Conservation (phyloP, 2,797 vertebrate species). For the Megalops cyprinoides region DNA sequence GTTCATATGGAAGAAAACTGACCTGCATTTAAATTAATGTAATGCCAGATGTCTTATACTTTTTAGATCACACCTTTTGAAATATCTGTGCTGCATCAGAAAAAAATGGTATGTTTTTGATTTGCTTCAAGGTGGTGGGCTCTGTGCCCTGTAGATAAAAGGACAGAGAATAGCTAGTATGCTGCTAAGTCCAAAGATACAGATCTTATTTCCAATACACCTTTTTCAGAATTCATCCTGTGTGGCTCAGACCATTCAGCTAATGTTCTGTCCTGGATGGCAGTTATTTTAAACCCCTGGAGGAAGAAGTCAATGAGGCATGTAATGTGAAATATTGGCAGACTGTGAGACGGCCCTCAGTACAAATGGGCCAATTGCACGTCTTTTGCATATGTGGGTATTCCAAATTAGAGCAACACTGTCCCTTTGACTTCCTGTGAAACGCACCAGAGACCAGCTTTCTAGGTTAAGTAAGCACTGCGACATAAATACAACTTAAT, state of each 20-base stretch:
- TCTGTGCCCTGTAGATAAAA: neutral
- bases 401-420: neutral
- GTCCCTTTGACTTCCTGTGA: neutral
- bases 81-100: no score
- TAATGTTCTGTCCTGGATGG: slow-evolving; percentile 2
- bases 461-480: neutral
- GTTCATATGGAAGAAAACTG: neutral
- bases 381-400: neutral
- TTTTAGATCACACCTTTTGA: neutral
- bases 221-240: neutral
- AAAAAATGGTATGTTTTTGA: no score
- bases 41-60: neutral
- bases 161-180: neutral
- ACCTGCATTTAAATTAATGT: neutral
- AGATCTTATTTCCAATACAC: neutral
- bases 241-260: neutral
- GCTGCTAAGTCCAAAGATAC: neutral
- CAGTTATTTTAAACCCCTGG: neutral
- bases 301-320: neutral
- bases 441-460: no score
- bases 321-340: slow-evolving; percentile 13
- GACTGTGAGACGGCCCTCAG: neutral
- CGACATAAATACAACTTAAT: neutral
- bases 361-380: neutral
- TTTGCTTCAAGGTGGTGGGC: neutral